Conservation (phyloP, 2,888 invertebrate species). For the Catotricha subobsoleta region DNA sequence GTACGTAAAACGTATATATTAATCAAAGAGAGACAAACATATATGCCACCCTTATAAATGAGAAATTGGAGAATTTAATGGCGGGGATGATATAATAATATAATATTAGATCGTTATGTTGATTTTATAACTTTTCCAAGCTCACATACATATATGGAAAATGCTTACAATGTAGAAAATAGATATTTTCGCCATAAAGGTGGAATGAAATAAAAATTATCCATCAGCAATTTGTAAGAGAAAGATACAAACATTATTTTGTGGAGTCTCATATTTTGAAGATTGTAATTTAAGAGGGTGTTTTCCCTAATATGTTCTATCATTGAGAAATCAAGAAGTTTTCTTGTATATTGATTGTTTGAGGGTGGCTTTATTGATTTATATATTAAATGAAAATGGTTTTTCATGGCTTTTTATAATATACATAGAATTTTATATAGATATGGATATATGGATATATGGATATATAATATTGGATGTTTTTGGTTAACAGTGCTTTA, state of each 20-base stretch:
- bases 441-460: too few relatives aligned
- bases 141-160: not conserved
- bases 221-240: not conserved
- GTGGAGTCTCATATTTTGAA: not conserved
- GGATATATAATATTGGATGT: too few relatives aligned
- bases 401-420: slow-evolving; percentile 1
- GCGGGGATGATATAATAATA: too few relatives aligned
- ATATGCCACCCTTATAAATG: not conserved
- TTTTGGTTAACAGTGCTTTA: too few relatives aligned
- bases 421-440: not conserved
- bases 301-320: slow-evolving; percentile 4
- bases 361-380: slow-evolving; percentile 5
- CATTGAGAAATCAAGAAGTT: slow-evolving; percentile 5
- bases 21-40: not conserved
- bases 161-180: not conserved
- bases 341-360: slow-evolving; percentile 4
- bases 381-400: slow-evolving; percentile 3
- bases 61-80: too few relatives aligned
- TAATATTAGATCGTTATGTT: too few relatives aligned
- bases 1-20: not conserved
- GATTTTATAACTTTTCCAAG: too few relatives aligned
- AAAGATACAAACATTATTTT: not conserved
- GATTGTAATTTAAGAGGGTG: slow-evolving; percentile 5
- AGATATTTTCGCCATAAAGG: too few relatives aligned
- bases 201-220: not conserved